These are phyloP conservation scores for Mormyrops boulengeri DNA, from an alignment of 2,797 vertebrate species.

Conservation along the genomic window DNA sequence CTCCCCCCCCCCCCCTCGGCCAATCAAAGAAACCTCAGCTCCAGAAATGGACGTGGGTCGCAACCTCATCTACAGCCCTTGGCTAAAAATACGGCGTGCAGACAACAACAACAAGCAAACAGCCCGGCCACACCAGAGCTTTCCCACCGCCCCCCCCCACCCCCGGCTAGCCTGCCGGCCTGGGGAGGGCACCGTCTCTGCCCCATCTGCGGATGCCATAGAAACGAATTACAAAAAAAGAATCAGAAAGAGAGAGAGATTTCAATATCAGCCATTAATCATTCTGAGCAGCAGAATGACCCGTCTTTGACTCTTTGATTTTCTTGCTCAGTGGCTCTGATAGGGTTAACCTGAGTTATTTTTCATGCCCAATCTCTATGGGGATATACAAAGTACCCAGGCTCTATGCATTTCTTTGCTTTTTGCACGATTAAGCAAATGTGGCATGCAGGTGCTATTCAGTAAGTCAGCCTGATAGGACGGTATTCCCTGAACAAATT, in stretches of 20 bases:
- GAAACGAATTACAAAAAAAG: slow-evolving; percentile 17
- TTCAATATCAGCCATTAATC: slow-evolving; percentile 28
- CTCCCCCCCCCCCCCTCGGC: slow-evolving; percentile 7
- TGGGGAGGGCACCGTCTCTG: background rate
- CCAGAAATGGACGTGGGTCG: background rate
- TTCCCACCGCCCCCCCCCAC: background rate
- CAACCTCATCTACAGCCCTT: background rate
- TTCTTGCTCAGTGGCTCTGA: slow-evolving; percentile 17
- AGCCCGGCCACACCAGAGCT: background rate
- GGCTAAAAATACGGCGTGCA: slow-evolving; percentile 16
- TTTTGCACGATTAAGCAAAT: slow-evolving; percentile 72
- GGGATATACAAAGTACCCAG: slow-evolving; percentile 41
- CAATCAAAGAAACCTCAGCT: slow-evolving; percentile 18
- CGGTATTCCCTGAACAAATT: slow-evolving; percentile 69
- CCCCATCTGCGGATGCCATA: background rate
- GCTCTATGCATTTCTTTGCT: slow-evolving; percentile 60
- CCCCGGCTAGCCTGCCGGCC: background rate
- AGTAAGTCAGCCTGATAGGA: slow-evolving; percentile 54
- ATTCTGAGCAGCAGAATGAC: slow-evolving; percentile 2
- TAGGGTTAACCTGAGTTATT: slow-evolving; percentile 21
- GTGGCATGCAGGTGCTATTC: slow-evolving; percentile 64
- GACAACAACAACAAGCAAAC: slow-evolving; percentile 16
- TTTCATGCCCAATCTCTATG: slow-evolving; percentile 36
- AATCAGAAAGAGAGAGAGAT: background rate
- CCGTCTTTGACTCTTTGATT: slow-evolving; percentile 10